A percentile compares a stretch with the other conserved stretches of the same genome.
These are phyloP conservation scores for Nannospalax galili DNA, from an alignment of 2,113 vertebrate species.

Conservation along the genomic window DNA sequence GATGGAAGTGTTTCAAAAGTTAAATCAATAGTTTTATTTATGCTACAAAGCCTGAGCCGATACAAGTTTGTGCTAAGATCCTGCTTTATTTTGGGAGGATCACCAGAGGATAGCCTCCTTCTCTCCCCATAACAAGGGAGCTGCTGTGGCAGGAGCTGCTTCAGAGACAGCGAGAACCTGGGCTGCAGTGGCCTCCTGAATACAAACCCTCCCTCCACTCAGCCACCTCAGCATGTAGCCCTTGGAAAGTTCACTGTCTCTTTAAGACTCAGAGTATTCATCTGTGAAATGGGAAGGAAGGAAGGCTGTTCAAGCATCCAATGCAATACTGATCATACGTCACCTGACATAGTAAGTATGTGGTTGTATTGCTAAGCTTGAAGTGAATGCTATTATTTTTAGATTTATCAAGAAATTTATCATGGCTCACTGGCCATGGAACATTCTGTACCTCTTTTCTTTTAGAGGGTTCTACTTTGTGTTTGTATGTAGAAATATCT, in stretches of 20 bases:
- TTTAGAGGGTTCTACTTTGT: not conserved
- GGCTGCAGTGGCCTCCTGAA: not conserved
- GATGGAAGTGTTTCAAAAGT: slow-evolving; percentile 44
- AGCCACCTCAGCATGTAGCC: not conserved
- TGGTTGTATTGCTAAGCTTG: not conserved
- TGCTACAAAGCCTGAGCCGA: slow-evolving; percentile 32
- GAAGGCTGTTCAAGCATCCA: not conserved
- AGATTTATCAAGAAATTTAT: not conserved
- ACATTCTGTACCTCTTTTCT: not conserved
- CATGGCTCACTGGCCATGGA: not conserved
- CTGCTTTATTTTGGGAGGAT: not conserved
- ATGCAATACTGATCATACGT: not conserved
- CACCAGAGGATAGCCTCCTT: not conserved
- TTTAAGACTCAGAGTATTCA: not conserved
- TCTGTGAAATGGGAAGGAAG: not conserved
- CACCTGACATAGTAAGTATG: not conserved
- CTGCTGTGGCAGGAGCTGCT: not conserved
- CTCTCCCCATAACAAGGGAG: not conserved
- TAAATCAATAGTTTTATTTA: slow-evolving; percentile 32
- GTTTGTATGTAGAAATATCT: slow-evolving; percentile 21
- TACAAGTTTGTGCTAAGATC: not conserved
- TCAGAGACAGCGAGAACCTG: not conserved
- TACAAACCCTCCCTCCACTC: not conserved
- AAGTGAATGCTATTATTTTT: not conserved
- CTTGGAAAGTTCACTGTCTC: not conserved